Evolutionary conservation across 2,797 vertebrate genomes (phyloP).

Genomic region (Alcedo quadribrachys): DNA sequence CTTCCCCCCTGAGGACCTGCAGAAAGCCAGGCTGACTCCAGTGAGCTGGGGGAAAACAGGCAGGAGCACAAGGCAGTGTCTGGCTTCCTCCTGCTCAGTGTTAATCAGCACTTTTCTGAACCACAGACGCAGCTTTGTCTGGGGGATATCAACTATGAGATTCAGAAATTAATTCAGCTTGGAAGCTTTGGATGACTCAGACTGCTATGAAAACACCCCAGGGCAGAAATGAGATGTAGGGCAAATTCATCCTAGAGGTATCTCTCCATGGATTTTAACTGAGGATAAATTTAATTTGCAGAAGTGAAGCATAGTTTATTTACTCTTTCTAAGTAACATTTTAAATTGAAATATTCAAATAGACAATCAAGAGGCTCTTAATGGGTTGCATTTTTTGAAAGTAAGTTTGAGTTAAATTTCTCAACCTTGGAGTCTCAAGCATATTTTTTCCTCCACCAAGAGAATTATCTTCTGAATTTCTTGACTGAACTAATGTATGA

Average conservation of each 20-base stretch:
- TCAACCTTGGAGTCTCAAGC: neutral
- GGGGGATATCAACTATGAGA: constrained; percentile 24
- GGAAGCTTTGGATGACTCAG: constrained; percentile 49
- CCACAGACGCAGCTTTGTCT: constrained; percentile 4
- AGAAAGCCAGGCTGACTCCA: neutral
- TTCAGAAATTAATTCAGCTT: constrained; percentile 44
- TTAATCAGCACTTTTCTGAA: neutral
- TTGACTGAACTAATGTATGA: neutral
- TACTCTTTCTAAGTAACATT: constrained; percentile 15
- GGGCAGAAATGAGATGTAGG: constrained; percentile 23
- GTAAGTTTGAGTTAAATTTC: constrained; percentile 24
- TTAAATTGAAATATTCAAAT: constrained; percentile 46
- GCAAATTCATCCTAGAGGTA: constrained; percentile 2
- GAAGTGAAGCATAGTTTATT: constrained; percentile 40
- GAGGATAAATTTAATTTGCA: constrained; percentile 23
- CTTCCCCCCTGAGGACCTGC: neutral
- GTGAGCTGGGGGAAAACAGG: fast-evolving
- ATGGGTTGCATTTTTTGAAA: constrained; percentile 26
- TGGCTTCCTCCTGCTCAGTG: fast-evolving
- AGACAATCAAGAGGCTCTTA: constrained; percentile 8
- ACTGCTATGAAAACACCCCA: constrained; percentile 43
- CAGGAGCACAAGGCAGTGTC: neutral
- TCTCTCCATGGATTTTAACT: constrained; percentile 19
- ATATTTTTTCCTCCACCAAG: neutral
- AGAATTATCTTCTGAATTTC: neutral